Base-by-base conservation (phyloP, 2,113 vertebrate genomes). In the Nesogale talazaci region DNA sequence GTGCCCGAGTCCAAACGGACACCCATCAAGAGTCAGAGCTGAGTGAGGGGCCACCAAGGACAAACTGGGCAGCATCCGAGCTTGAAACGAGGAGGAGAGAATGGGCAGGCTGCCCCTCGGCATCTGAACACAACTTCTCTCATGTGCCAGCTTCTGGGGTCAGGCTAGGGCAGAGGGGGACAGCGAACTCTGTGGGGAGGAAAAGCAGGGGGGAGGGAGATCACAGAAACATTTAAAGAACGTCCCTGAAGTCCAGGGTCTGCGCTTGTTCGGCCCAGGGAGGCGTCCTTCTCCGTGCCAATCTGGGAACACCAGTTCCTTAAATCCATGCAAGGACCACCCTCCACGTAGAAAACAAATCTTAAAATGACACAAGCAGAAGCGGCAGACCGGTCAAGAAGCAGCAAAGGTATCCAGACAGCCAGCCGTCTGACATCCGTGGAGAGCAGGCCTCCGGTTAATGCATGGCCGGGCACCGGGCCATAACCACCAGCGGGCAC, bases 281-380 rank as follows among this genome's bases (percentile, higher is more conserved):
- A 95, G 40, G 31, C 72, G 42, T 78, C 46, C 4, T 61, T 46
- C 29, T 72, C 86, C 86, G 57, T 81, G 27, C 29, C 67, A n/a
- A 14, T 79, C 56, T 72, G 46, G 27, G 90, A 88, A 77, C 72
- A 17, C 36, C 78, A 77, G 72, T 34, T 57, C 86, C 86, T 94
- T 84, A 72, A 57, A 76, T 63, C 52, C 29, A 22, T 6, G 8
- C 23, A 92, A 56, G 61, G 34, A 34, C 11, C 38, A 36, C 40
- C 70, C 70, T 74, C 36, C 67, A 74, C 42, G 59, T 19, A 79
- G 23, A 74, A 34, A 12, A n/a, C 86, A 86, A 36, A 90, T 76
- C 89, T 86, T 29, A 88, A 72, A 92, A 19, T 88, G 92, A 94
- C 84, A 92, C 34, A 38, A 52, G 23, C 88, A 91, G 87, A 34